Base-by-base conservation (phyloP, 2,797 vertebrate species). In the Orientallactaga sibirica region DNA sequence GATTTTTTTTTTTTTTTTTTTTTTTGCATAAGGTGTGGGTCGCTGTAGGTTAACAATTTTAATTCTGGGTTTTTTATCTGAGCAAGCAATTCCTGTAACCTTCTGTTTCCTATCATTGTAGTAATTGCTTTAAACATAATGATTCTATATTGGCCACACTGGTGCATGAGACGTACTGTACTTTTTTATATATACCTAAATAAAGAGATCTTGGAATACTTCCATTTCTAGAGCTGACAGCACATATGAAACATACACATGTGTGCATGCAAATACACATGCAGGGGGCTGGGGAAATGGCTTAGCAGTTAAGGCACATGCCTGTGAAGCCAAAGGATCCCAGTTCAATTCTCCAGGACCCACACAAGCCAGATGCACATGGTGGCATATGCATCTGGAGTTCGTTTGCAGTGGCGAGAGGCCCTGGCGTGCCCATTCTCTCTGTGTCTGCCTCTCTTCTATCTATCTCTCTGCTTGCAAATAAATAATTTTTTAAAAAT, bases 91-190 rank as follows among this genome's bases (percentile, higher is more conserved):
- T 85, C 71, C 74, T 95, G 2, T 96, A 96, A 93, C 62, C 62
- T 67, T 89, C 64, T 93, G 29, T 87, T 77, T 91, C 78, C 78
- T 92, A 29, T 80, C 43, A 52, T 43, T 87, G 68, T 96, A 88
- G 62, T 91, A 61, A 82, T 16, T 92, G 62, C 62, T 93, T 66
- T 89, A 61, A 22, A 91, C 62, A 84, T 95, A 87, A 79, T 85
- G 29, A 88, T 66, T 96, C 5, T 86, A 77, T 90, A 68, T 76
- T 94, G 92, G 48, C 87, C 93, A 92, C 93, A 86, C 84, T 91
- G 93, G 97, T 98, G 97, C 97, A 98, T 96, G 96, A 97, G 80
- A 96, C 19, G 95, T 97, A 97, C 90, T 98, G 86, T 97, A 91
- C 86, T 94, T 93, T 48, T 97, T 97, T 97, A 97, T 96, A 95